Evolutionary conservation across 2,113 vertebrate genomes (phyloP), one percentile per base, ranked within the genome.

Genomic region (Ivindomyrus marchei): DNA sequence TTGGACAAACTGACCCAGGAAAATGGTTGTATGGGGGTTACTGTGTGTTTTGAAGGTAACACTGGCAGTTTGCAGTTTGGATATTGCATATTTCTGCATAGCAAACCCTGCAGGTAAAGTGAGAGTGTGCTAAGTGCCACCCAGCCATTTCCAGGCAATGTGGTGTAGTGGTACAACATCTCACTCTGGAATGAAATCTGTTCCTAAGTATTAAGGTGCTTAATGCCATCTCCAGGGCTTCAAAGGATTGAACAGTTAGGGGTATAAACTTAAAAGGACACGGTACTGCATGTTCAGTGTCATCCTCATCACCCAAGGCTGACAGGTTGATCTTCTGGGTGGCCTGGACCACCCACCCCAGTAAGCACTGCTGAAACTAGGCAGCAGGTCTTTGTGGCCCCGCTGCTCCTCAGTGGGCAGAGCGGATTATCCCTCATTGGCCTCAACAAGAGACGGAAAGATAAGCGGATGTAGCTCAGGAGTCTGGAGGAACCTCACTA

Each of bases 291-390:
- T 80, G 74, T 80, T 42, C 74, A 42, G 31, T 80, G 74, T 80
- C 74, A 15, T 80, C 74, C 36, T 80, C 74, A n/a, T 47, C 10
- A 8, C 45, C 83, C 45, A 47, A 85, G 17, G 83, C 24, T 85
- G 42, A 85, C 42, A 45, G 42, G 39, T 85, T 46, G 45, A 47
- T 27, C 74, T 80, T 45, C 8, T n/a, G 15, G 45, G 45, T 85
- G 83, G 45, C 83, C 42, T 47, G 83, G 83, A 85, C 83, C 83
- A 85, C 83, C 77, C 83, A 85, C 45, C 45, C 83, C 77, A 21
- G 36, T 83, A 45, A 83, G 77, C 7, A 24, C 39, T 45, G 39
- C 19, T 83, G 77, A 83, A 83, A 39, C 77, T 45, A 42, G 15
- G 31, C 42, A 83, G 5, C 77, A 8, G 77, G 42, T 21, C 36